Evolutionary conservation across 2,888 invertebrate genomes (phyloP).

Genomic region (Habroteleia sp.): DNA sequence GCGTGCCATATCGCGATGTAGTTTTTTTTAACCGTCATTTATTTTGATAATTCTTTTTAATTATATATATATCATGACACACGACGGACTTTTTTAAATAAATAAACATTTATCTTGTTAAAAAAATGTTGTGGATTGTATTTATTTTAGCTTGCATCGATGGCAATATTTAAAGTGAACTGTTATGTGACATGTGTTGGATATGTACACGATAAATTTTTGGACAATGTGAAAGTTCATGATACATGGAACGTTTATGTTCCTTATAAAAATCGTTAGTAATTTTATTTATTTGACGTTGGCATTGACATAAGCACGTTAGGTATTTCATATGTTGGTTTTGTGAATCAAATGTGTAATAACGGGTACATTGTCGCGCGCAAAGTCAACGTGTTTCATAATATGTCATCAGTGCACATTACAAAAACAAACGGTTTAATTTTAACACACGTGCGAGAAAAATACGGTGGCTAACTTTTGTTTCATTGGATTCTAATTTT

Average conservation of each 20-base stretch:
- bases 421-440: no score
- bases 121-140: constrained; percentile 5
- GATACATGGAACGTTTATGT: neutral
- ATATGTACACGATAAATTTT: neutral
- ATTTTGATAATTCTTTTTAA: no score
- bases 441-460: no score
- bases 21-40: neutral
- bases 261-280: neutral
- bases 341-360: neutral
- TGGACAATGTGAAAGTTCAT: neutral
- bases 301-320: neutral
- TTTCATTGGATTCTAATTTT: no score
- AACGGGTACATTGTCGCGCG: no score
- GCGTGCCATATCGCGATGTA: constrained; percentile 10
- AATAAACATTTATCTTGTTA: neutral
- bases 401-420: no score
- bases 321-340: neutral
- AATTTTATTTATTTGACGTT: neutral
- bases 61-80: neutral
- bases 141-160: neutral
- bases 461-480: no score
- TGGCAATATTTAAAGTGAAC: neutral
- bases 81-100: constrained; percentile 4
- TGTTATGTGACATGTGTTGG: neutral
- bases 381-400: no score